These are phyloP conservation scores for Drosophila borealis DNA, from an alignment of 2,888 invertebrate genomes.

Conservation along the genomic window DNA sequence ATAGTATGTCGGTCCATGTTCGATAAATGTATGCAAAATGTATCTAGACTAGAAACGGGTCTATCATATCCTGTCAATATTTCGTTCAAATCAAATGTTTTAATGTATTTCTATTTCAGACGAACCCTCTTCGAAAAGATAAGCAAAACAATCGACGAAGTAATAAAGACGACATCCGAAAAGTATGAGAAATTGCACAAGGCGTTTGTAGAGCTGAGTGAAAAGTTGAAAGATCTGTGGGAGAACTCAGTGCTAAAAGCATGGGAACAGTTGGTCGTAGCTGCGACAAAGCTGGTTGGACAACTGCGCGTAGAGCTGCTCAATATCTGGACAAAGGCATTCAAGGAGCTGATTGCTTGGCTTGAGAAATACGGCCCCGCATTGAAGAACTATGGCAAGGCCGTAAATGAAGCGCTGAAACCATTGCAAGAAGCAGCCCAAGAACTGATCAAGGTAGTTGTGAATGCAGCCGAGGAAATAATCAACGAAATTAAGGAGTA, in stretches of 20 bases:
- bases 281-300: slow-evolving; percentile 61
- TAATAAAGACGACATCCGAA: slow-evolving; percentile 82
- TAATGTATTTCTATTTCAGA: slow-evolving; percentile 46
- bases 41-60: too few relatives aligned
- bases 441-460: slow-evolving; percentile 85
- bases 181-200: slow-evolving; percentile 85
- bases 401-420: slow-evolving; percentile 83
- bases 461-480: slow-evolving; percentile 69
- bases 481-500: slow-evolving; percentile 84
- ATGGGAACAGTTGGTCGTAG: slow-evolving; percentile 79
- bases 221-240: slow-evolving; percentile 84
- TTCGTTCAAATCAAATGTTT: too few relatives aligned
- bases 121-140: slow-evolving; percentile 63
- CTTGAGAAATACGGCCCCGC: slow-evolving; percentile 80
- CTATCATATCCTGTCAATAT: too few relatives aligned
- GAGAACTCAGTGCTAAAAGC: slow-evolving; percentile 84
- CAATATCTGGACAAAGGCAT: slow-evolving; percentile 51
- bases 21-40: too few relatives aligned
- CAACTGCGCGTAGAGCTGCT: slow-evolving; percentile 71
- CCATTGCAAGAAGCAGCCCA: slow-evolving; percentile 81
- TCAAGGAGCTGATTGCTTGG: slow-evolving; percentile 60
- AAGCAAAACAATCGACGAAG: slow-evolving; percentile 79
- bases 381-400: slow-evolving; percentile 83
- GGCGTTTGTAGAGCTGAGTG: slow-evolving; percentile 80
- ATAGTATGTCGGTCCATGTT: too few relatives aligned